A percentile compares a stretch with the other conserved stretches of the same genome.
Evolutionary conservation across 2,888 invertebrate genomes (phyloP).

Genomic region (Baccha elongata): DNA sequence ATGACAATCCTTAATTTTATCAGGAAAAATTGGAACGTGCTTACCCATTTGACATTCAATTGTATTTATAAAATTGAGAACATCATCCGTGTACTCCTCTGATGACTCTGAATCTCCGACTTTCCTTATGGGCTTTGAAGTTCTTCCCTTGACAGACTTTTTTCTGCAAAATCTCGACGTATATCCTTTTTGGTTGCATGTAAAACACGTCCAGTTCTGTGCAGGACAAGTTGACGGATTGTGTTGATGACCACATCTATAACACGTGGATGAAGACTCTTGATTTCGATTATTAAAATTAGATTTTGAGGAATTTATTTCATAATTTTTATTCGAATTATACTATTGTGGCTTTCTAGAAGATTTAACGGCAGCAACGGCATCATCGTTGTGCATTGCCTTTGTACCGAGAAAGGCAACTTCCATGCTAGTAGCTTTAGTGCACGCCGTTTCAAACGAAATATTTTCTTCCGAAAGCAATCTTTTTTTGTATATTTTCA

Average conservation of each 20-base stretch:
- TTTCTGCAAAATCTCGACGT: constrained; percentile 1
- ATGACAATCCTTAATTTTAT: neutral
- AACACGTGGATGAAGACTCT: constrained; percentile 22
- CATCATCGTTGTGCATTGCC: constrained; percentile 36
- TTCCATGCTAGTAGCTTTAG: constrained; percentile 35
- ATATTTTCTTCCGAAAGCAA: constrained; percentile 39
- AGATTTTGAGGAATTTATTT: constrained; percentile 22
- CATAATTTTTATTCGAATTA: constrained; percentile 1
- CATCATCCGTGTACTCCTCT: constrained; percentile 35
- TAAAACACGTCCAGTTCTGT: constrained; percentile 40
- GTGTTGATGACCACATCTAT: constrained; percentile 31
- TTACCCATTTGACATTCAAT: constrained; percentile 22
- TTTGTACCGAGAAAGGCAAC: constrained; percentile 24
- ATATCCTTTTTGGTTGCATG: constrained; percentile 21
- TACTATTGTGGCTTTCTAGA: constrained; percentile 1
- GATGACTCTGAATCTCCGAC: constrained; percentile 27
- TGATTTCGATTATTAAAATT: too few relatives aligned
- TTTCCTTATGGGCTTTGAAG: neutral
- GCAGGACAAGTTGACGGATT: constrained; percentile 39
- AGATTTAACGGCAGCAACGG: neutral
- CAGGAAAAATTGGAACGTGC: constrained; percentile 10
- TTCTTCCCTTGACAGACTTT: neutral
- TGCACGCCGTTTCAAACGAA: constrained; percentile 30
- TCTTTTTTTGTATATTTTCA: constrained; percentile 38
- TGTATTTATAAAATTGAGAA: constrained; percentile 19